Base-by-base conservation (phyloP, 2,888 invertebrate genomes). In the Aproaerema taeniolella region DNA sequence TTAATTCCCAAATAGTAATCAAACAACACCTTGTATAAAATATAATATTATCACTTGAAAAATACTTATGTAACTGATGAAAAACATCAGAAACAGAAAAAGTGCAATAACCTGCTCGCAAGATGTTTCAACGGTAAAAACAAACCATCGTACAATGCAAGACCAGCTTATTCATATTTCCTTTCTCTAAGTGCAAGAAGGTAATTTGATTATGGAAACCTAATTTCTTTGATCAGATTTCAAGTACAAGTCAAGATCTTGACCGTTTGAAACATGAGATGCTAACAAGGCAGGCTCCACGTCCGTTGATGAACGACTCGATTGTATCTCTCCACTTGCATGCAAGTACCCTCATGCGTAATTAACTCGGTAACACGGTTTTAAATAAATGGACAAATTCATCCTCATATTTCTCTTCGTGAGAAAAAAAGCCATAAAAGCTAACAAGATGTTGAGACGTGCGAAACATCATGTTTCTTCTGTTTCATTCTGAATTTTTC, bases 341-440 rank as follows among this genome's bases (percentile, higher is more conserved):
- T 45, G 34, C 41, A 41, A 46, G 57, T 55, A 67, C 58, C 70
- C 62, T 59, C 28, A 66, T 58, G 65, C 61, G 53, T 66, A 64
- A 71, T 75, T 74, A 75, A 64, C 58, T 61, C 60, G 46, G 53
- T 71, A 71, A 67, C 70, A 70, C 67, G 71, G 61, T 60, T 65
- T n/a, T n/a, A n/a, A 67, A 57, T 55, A 60, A 54, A 58, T 53
- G 53, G 56, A 55, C 50, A 58, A 55, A 57, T 61, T 56, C 47
- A 31, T 49, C 46, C 45, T 59, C 53, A 52, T 54, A 46, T 58
- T 55, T 50, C 46, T 12, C 28, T 28, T 5, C 7, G 28, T 35
- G 35, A 59, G 64, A 60, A 59, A 51, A 51, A 50, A 50, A 49
- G 66, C 63, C 67, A 65, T 61, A 59, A 55, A 50, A 55, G 64